phyloP scores from a whole-genome alignment of 2,797 vertebrate species.

The Distichodus sexfasciatus region DNA sequence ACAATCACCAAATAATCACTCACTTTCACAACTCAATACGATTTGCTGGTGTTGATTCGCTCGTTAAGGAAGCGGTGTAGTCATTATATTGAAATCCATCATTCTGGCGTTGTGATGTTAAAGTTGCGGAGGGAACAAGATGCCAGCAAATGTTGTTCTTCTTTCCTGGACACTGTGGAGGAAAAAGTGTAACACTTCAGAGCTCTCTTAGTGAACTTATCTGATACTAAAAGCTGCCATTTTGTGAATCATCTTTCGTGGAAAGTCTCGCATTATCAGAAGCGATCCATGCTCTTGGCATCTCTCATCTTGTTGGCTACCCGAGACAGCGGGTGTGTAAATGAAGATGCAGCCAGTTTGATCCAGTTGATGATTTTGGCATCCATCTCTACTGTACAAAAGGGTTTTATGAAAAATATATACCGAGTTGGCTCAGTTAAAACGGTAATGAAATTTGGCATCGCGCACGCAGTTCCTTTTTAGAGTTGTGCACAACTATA shows the following conservation, averaged over 20 bases:
- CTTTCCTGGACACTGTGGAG: slow-evolving; percentile 25
- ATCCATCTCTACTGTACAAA: slow-evolving; percentile 9
- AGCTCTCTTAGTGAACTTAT: slow-evolving; percentile 29
- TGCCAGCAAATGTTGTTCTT: neutral
- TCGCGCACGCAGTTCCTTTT: neutral
- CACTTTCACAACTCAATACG: too few species aligned
- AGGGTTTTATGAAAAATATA: slow-evolving; percentile 25
- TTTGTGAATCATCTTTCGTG: slow-evolving; percentile 17
- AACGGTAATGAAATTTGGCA: slow-evolving; percentile 22
- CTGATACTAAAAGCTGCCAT: slow-evolving; percentile 11
- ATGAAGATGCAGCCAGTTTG: neutral
- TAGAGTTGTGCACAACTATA: neutral
- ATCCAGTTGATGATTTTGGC: slow-evolving; percentile 13
- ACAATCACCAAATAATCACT: too few species aligned
- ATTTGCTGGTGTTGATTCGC: too few species aligned
- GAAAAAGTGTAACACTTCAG: slow-evolving; percentile 5
- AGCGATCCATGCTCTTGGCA: slow-evolving; percentile 23
- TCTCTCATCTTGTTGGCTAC: slow-evolving; percentile 27
- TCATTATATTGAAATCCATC: neutral
- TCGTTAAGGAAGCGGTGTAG: too few species aligned
- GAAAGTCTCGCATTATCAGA: slow-evolving; percentile 29
- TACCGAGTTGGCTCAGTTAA: neutral
- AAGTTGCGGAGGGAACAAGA: neutral
- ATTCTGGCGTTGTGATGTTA: neutral
- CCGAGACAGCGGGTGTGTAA: neutral